Conservation (phyloP, 1,140 invertebrate genomes). For the Papilio polyxenes region DNA sequence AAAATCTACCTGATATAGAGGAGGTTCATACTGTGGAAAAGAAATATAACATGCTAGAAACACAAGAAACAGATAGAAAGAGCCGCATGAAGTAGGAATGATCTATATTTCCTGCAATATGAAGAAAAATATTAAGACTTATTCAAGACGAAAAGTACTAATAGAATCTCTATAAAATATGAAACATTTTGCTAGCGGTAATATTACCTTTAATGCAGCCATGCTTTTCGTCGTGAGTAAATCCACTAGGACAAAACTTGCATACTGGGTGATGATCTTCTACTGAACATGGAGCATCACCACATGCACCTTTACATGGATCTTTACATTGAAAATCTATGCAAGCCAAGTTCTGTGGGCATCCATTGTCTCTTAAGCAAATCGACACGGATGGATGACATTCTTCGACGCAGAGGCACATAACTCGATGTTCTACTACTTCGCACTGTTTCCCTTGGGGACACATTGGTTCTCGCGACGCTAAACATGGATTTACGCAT, state of each 20-base stretch:
- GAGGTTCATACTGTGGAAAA: constrained; percentile 73
- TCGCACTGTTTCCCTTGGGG: constrained; percentile 90
- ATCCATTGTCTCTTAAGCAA: constrained; percentile 93
- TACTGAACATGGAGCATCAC: constrained; percentile 92
- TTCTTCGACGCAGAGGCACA: constrained; percentile 92
- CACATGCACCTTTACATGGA: constrained; percentile 91
- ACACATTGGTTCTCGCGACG: constrained; percentile 84
- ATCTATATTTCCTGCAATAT: constrained; percentile 80
- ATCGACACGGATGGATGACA: constrained; percentile 92
- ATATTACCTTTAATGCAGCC: constrained; percentile 96
- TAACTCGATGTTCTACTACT: constrained; percentile 90
- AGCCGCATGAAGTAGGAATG: constrained; percentile 77
- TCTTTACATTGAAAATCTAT: constrained; percentile 94
- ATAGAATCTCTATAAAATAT: constrained; percentile 60
- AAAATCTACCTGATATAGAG: constrained; percentile 74
- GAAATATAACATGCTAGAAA: constrained; percentile 75
- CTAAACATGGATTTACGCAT: constrained; percentile 92
- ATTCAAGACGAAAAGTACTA: constrained; percentile 68
- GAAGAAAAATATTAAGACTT: constrained; percentile 81
- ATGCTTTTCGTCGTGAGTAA: constrained; percentile 92
- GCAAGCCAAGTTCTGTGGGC: constrained; percentile 91
- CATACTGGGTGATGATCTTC: constrained; percentile 95
- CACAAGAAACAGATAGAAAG: constrained; percentile 69
- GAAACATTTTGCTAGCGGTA: constrained; percentile 57
- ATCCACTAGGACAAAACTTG: constrained; percentile 96